Percentiles rank a stretch among this genome's conserved stretches.
These are phyloP conservation scores for Protaetia brevitarsis DNA, from an alignment of 1,140 invertebrate species.

Conservation along the genomic window DNA sequence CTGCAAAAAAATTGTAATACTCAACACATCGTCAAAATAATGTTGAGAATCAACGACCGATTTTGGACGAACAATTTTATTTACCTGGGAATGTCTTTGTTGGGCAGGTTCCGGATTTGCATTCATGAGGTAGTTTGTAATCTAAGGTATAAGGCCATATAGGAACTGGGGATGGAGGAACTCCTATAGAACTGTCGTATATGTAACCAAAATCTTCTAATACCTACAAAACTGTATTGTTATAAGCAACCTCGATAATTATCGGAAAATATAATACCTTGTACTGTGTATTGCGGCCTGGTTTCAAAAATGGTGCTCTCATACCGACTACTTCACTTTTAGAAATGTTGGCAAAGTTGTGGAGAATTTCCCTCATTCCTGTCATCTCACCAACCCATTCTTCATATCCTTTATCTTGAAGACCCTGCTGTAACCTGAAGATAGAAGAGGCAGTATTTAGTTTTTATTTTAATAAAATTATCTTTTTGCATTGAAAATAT, in stretches of 20 bases:
- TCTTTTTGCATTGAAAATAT: too few species aligned
- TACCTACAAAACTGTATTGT: slow-evolving; percentile 55
- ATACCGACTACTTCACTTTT: slow-evolving; percentile 81
- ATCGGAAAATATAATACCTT: slow-evolving; percentile 59
- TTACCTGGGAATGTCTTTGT: slow-evolving; percentile 83
- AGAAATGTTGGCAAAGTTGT: slow-evolving; percentile 78
- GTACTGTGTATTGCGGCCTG: slow-evolving; percentile 87
- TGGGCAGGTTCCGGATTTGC: slow-evolving; percentile 87
- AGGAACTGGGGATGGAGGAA: slow-evolving; percentile 76
- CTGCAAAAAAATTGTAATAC: too few species aligned
- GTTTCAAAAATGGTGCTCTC: slow-evolving; percentile 85
- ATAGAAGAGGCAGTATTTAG: slow-evolving; percentile 20
- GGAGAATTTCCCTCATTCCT: slow-evolving; percentile 84
- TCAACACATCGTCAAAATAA: not conserved
- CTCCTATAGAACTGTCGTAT: slow-evolving; percentile 87
- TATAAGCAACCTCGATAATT: not conserved
- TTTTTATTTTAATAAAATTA: not conserved
- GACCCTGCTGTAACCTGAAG: slow-evolving; percentile 64
- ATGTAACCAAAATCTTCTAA: slow-evolving; percentile 88
- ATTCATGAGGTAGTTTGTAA: slow-evolving; percentile 88
- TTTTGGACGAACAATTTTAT: not conserved
- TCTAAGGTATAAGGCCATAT: slow-evolving; percentile 94
- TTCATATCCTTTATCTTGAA: slow-evolving; percentile 85
- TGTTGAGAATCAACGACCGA: not conserved
- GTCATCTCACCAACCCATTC: slow-evolving; percentile 93